Evolutionary conservation across 2,113 vertebrate genomes (phyloP).

Genomic region (Silurus meridionalis): DNA sequence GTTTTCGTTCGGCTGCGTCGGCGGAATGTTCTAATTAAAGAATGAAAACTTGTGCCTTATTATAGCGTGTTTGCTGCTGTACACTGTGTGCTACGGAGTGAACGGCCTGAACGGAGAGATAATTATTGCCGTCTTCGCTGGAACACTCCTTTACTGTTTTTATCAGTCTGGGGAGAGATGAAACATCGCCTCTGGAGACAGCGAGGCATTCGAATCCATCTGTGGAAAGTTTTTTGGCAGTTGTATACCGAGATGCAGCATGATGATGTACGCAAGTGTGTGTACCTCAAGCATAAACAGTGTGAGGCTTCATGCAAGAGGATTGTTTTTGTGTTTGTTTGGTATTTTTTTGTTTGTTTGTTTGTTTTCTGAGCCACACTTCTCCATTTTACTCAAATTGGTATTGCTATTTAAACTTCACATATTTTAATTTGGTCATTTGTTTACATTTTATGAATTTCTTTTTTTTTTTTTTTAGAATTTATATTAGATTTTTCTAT

Average conservation of each 20-base stretch:
- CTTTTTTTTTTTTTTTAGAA: no score
- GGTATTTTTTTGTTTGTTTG: background rate
- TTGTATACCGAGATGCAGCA: constrained; percentile 3
- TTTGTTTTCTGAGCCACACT: background rate
- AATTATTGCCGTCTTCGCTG: constrained; percentile 46
- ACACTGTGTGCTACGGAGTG: constrained; percentile 6
- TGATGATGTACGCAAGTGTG: constrained; percentile 26
- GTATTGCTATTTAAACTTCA: background rate
- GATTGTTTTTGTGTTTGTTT: background rate
- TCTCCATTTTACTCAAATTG: background rate
- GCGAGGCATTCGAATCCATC: constrained; percentile 41
- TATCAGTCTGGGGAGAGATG: constrained; percentile 44
- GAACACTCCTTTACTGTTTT: constrained; percentile 44
- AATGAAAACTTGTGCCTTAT: constrained; percentile 40
- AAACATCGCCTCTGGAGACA: constrained; percentile 40
- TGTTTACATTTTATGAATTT: no score
- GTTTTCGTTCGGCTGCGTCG: constrained; percentile 32
- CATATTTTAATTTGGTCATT: no score
- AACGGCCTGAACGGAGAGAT: constrained; percentile 42
- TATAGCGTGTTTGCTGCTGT: constrained; percentile 21
- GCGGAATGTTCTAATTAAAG: constrained; percentile 49
- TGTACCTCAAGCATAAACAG: background rate
- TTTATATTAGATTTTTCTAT: no score
- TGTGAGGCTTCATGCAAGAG: constrained; percentile 11
- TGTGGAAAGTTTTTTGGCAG: constrained; percentile 44